A percentile compares a stretch with the other conserved stretches of the same genome.
phyloP scores from a whole-genome alignment of 2,888 invertebrate genomes.

The Mesoligia furuncula region DNA sequence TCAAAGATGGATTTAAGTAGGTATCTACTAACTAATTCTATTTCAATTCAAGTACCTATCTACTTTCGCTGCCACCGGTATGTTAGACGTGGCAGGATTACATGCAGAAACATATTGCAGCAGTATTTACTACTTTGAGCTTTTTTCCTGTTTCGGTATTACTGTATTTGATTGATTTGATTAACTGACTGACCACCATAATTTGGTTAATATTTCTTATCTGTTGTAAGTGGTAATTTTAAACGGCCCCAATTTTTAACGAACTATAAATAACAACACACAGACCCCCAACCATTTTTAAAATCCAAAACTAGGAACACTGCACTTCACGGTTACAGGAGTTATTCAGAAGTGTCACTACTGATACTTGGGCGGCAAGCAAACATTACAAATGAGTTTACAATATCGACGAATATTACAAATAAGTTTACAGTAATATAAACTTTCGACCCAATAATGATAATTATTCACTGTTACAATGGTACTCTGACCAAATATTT shows the following conservation, averaged over 20 bases:
- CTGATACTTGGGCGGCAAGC: background rate
- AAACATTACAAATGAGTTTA: too few species aligned
- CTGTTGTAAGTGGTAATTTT: background rate
- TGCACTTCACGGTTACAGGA: conserved; percentile 18
- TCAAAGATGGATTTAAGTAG: background rate
- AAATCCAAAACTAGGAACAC: conserved; percentile 10
- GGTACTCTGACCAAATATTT: conserved; percentile 36
- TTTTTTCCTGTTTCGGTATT: background rate
- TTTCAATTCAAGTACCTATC: conserved; percentile 2
- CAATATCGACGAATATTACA: background rate
- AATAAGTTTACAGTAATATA: conserved; percentile 9
- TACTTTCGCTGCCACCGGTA: background rate
- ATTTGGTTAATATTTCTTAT: background rate
- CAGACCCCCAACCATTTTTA: conserved; percentile 13
- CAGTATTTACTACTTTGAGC: background rate
- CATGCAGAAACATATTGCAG: background rate
- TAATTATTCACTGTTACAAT: conserved; percentile 50
- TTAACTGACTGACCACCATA: background rate
- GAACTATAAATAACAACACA: background rate
- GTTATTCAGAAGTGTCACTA: background rate
- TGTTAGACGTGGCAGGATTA: too few species aligned
- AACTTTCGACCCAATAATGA: conserved; percentile 4
- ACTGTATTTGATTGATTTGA: background rate
- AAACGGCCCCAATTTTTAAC: too few species aligned
- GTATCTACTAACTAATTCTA: background rate